A percentile compares a stretch with the other conserved stretches of the same genome.
phyloP scores from a whole-genome alignment of 2,888 invertebrate species.

The Danaus chrysippus region DNA sequence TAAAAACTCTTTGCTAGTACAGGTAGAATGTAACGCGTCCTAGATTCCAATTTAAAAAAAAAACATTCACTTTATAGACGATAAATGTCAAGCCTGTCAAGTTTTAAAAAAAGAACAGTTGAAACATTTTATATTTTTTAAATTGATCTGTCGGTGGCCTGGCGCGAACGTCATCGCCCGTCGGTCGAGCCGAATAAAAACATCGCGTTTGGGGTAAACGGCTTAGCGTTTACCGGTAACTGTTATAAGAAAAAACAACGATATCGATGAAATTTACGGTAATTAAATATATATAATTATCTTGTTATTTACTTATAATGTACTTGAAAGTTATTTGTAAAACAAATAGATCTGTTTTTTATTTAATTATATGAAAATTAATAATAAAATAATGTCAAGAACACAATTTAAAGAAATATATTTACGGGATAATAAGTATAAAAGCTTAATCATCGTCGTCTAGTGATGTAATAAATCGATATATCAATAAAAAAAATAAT shows the following conservation, averaged over 20 bases:
- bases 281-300: too few species aligned
- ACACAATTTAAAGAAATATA: too few species aligned
- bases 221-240: conserved; percentile 55
- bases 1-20: not conserved
- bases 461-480: too few species aligned
- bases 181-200: conserved; percentile 55
- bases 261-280: conserved; percentile 32
- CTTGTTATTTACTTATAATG: too few species aligned
- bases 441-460: too few species aligned
- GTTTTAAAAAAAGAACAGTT: conserved; percentile 41
- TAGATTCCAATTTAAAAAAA: not conserved
- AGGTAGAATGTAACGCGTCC: not conserved
- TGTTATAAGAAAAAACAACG: conserved; percentile 44
- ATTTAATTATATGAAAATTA: too few species aligned
- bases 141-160: conserved; percentile 48
- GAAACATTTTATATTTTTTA: conserved; percentile 53
- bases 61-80: not conserved
- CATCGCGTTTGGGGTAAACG: conserved; percentile 53
- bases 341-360: too few species aligned
- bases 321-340: too few species aligned
- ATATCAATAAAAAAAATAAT: conserved; percentile 6
- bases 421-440: too few species aligned
- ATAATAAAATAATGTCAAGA: too few species aligned
- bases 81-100: conserved; percentile 33
- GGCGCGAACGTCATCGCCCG: conserved; percentile 50